Evolutionary conservation across 2,113 vertebrate species (phyloP).

Genomic region (Sander lucioperca): DNA sequence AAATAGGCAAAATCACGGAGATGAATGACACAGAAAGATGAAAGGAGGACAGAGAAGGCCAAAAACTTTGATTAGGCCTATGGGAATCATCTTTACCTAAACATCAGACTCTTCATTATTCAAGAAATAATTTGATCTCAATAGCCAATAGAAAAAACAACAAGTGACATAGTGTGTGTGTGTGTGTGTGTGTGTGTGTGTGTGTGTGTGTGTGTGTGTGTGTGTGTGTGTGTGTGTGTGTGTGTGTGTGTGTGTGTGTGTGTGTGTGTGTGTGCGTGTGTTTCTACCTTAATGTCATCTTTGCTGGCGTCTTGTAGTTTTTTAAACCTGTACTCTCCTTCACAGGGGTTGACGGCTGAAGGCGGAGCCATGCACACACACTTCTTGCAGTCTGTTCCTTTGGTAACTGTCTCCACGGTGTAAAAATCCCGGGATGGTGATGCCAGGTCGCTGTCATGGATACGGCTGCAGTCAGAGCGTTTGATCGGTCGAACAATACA

Average conservation of each 20-base stretch:
- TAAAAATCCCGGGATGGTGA: slow-evolving; percentile 86
- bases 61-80: not conserved
- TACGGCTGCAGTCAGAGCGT: slow-evolving; percentile 87
- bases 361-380: slow-evolving; percentile 93
- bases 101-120: not conserved
- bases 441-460: slow-evolving; percentile 73
- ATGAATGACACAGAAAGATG: not conserved
- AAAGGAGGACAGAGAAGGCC: not conserved
- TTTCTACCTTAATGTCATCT: slow-evolving; percentile 90
- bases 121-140: not conserved
- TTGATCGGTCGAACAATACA: slow-evolving; percentile 92
- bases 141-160: not conserved
- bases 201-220: slow-evolving; percentile 14
- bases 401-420: slow-evolving; percentile 94
- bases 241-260: slow-evolving; percentile 1
- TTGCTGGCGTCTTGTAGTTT: slow-evolving; percentile 90
- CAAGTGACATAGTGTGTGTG: too few species aligned
- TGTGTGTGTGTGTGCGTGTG: slow-evolving; percentile 9
- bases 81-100: not conserved
- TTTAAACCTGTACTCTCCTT: slow-evolving; percentile 93
- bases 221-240: slow-evolving; percentile 4
- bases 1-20: slow-evolving; percentile 22
- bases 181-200: slow-evolving; percentile 5
- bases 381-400: slow-evolving; percentile 91
- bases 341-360: slow-evolving; percentile 93